phyloP scores from a whole-genome alignment of 1,140 invertebrate genomes.

The Lucilia sericata region DNA sequence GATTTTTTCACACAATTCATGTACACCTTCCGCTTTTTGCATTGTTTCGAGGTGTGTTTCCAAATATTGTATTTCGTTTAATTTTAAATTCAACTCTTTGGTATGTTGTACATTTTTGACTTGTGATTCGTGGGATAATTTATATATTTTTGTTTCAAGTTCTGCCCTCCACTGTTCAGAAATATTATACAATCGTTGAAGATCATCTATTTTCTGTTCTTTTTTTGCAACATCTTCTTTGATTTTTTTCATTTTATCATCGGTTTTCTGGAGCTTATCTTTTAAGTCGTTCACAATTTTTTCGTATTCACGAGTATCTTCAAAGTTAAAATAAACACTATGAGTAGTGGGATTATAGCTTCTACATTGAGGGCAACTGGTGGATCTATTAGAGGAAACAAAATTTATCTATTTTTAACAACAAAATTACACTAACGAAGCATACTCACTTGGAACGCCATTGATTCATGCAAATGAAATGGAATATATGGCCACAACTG shows the following conservation, averaged over 20 bases:
- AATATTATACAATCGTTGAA: not conserved
- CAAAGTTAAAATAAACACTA: not conserved
- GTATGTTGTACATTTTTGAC: too few species aligned
- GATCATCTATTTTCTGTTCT: not conserved
- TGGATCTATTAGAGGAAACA: not conserved
- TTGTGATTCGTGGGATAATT: not conserved
- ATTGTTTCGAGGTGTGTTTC: not conserved
- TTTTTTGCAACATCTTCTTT: not conserved
- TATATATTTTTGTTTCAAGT: not conserved
- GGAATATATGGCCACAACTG: conserved; percentile 8
- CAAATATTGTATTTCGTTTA: too few species aligned
- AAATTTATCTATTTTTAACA: not conserved
- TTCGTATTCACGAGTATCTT: not conserved
- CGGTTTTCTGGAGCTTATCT: not conserved
- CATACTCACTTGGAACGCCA: not conserved
- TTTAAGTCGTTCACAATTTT: not conserved
- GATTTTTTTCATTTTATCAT: not conserved
- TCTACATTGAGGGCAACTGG: not conserved
- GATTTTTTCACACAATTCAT: not conserved
- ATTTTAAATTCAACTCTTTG: too few species aligned
- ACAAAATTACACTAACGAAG: not conserved
- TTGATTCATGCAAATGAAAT: not conserved
- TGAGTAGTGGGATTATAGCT: not conserved
- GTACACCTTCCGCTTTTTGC: not conserved
- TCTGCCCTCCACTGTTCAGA: not conserved